A percentile compares a stretch with the other conserved stretches of the same genome.
Evolutionary conservation across 2,888 invertebrate genomes (phyloP).

Genomic region (Sinhomidia bicolor): DNA sequence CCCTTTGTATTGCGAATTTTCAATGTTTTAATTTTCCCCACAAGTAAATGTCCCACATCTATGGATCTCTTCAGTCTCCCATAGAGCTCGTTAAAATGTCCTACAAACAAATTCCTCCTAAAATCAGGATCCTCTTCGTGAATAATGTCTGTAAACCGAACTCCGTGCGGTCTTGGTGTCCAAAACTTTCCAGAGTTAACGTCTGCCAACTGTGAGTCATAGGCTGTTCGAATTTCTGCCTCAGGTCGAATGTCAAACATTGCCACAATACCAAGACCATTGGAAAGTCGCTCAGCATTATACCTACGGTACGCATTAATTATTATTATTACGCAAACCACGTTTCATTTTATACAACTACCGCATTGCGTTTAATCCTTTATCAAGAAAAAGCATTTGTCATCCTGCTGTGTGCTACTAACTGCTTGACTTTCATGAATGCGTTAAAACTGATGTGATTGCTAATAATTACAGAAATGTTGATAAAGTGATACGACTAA

Average conservation of each 20-base stretch:
- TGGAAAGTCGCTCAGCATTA: slow-evolving; percentile 75
- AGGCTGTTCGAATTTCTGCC: slow-evolving; percentile 57
- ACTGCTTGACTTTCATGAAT: background rate
- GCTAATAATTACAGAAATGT: background rate
- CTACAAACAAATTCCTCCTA: slow-evolving; percentile 39
- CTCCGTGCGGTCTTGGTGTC: slow-evolving; percentile 58
- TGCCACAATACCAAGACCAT: slow-evolving; percentile 55
- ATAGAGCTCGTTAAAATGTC: slow-evolving; percentile 36
- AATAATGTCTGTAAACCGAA: slow-evolving; percentile 43
- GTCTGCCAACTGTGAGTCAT: slow-evolving; percentile 68
- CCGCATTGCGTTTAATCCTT: too few species aligned
- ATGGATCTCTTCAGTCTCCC: slow-evolving; percentile 38
- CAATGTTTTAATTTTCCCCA: slow-evolving; percentile 7
- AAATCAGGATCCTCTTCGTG: slow-evolving; percentile 57
- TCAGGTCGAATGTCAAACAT: slow-evolving; percentile 39
- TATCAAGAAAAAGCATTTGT: background rate
- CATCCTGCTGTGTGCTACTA: background rate
- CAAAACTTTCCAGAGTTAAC: slow-evolving; percentile 71
- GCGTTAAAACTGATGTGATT: background rate
- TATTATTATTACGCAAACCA: background rate
- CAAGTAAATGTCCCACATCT: slow-evolving; percentile 55
- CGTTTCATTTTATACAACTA: background rate
- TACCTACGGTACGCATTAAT: slow-evolving; percentile 55
- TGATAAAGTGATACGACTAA: too few species aligned
- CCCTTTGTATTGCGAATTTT: slow-evolving; percentile 85